Conservation (phyloP, 2,797 vertebrate species). For the Karalla daura region DNA sequence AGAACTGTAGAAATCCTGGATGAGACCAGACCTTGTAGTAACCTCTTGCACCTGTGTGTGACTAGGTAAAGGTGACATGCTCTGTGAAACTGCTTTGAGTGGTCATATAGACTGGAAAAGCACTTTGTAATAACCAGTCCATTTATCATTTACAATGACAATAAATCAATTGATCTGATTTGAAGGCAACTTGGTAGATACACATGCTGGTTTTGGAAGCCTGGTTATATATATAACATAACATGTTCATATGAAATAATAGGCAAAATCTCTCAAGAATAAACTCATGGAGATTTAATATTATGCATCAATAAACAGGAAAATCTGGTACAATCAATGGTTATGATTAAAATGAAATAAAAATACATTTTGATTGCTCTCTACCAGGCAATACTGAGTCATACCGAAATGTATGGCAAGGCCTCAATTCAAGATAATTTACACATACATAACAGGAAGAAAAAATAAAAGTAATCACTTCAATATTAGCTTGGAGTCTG, state of each 20-base stretch:
- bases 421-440: slow-evolving; percentile 75
- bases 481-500: slow-evolving; percentile 38
- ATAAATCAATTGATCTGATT: too few relatives aligned
- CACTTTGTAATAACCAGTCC: too few relatives aligned
- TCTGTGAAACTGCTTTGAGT: too few relatives aligned
- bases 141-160: too few relatives aligned
- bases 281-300: slow-evolving; percentile 91
- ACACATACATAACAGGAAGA: slow-evolving; percentile 62
- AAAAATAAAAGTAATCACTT: slow-evolving; percentile 38
- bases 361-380: slow-evolving; percentile 83
- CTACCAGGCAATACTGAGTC: slow-evolving; percentile 75
- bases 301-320: slow-evolving; percentile 86
- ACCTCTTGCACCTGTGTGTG: too few relatives aligned
- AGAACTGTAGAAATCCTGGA: too few relatives aligned
- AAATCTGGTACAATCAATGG: slow-evolving; percentile 85
- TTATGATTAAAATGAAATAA: slow-evolving; percentile 87
- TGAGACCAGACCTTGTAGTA: too few relatives aligned
- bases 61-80: too few relatives aligned
- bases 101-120: too few relatives aligned
- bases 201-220: background rate
- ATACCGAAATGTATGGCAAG: slow-evolving; percentile 86
- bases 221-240: background rate
- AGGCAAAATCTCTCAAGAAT: slow-evolving; percentile 52
- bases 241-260: slow-evolving; percentile 30
- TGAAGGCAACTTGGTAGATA: background rate